phyloP scores from a whole-genome alignment of 2,797 vertebrate species.

The Clarias laeviceps region DNA sequence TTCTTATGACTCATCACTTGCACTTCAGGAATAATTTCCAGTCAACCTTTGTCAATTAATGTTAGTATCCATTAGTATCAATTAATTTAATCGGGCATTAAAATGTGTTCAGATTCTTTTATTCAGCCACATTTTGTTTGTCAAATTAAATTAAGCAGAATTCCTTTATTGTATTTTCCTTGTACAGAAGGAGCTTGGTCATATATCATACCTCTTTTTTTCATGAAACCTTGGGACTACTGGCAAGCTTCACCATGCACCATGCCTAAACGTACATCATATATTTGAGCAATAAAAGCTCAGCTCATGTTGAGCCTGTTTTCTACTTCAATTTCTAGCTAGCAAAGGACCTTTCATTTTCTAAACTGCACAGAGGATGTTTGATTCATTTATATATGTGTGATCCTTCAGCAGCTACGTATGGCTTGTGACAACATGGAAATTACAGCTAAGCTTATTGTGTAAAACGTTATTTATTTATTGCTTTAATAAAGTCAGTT shows the following conservation, averaged over 20 bases:
- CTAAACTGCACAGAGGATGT: background rate
- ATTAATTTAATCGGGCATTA: background rate
- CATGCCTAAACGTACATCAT: slow-evolving; percentile 9
- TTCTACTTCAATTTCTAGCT: background rate
- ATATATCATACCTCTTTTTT: background rate
- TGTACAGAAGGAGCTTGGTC: background rate
- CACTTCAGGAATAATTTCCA: background rate
- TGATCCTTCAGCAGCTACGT: background rate
- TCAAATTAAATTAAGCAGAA: background rate
- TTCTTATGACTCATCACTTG: slow-evolving; percentile 34
- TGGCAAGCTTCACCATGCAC: background rate
- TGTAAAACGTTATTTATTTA: background rate
- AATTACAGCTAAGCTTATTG: background rate
- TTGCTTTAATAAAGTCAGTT: background rate
- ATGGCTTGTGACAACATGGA: background rate
- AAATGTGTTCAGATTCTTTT: background rate
- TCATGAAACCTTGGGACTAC: background rate
- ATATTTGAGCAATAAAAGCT: slow-evolving; percentile 42
- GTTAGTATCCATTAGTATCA: no score
- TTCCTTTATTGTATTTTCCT: background rate
- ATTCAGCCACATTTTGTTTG: background rate
- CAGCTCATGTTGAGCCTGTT: slow-evolving; percentile 13
- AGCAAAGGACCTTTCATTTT: slow-evolving; percentile 28
- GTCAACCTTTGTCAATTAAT: background rate
- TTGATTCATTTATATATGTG: slow-evolving; percentile 3